Evolutionary conservation across 2,888 invertebrate genomes (phyloP).

Genomic region (Malthinus seriepunctatus): DNA sequence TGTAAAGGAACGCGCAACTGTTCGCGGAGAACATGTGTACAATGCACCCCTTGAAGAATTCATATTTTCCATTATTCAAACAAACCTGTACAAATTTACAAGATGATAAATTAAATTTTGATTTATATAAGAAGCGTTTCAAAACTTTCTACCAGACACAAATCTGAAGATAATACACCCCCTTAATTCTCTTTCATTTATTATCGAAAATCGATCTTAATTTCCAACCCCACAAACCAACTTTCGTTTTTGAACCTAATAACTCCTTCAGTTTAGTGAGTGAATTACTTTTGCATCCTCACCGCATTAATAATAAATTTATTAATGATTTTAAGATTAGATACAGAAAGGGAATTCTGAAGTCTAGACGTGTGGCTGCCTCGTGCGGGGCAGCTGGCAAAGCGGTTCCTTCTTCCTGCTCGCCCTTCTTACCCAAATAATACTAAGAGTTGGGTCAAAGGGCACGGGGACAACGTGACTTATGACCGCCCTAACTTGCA

Average conservation of each 20-base stretch:
- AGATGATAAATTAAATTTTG: not conserved
- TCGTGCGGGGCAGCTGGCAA: conserved; percentile 39
- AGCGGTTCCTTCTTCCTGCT: conserved; percentile 31
- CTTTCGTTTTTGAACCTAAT: no score
- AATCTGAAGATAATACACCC: no score
- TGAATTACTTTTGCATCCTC: not conserved
- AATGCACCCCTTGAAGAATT: not conserved
- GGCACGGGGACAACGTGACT: conserved; percentile 42
- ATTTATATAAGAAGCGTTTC: not conserved
- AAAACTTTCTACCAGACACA: no score
- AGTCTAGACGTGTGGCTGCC: conserved; percentile 38
- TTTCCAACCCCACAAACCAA: no score
- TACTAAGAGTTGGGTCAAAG: conserved; percentile 36
- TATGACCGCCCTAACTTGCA: conserved; percentile 45
- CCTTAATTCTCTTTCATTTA: no score
- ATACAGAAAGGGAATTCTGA: conserved; percentile 13
- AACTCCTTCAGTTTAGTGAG: not conserved
- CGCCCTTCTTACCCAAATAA: conserved; percentile 28
- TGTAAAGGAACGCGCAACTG: conserved; percentile 14
- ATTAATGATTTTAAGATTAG: conserved; percentile 10
- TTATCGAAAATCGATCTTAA: no score
- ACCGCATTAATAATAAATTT: not conserved
- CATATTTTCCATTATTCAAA: not conserved
- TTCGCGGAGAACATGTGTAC: conserved; percentile 15
- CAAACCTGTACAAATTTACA: not conserved